These are phyloP conservation scores for Oryzaephilus surinamensis DNA, from an alignment of 1,140 invertebrate genomes.

Conservation along the genomic window DNA sequence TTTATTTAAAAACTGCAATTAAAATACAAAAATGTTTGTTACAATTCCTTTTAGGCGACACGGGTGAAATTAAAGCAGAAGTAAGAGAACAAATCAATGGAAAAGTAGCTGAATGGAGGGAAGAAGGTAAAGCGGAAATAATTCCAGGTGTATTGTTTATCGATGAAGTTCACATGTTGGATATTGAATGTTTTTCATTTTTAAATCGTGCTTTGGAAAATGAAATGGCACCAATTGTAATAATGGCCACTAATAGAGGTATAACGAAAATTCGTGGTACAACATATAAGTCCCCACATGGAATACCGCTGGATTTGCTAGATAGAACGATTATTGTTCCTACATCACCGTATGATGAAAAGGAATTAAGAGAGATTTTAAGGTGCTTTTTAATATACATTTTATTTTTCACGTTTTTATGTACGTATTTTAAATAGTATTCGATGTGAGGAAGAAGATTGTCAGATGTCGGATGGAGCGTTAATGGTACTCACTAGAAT, in stretches of 20 bases:
- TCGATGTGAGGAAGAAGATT: conserved; percentile 93
- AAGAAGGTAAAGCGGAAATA: conserved; percentile 98
- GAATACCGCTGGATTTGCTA: conserved; percentile 91
- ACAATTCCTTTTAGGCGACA: conserved; percentile 61
- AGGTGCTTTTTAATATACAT: too few relatives aligned
- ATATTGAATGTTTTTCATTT: conserved; percentile 98
- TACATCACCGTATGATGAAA: conserved; percentile 79
- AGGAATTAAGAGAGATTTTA: conserved; percentile 85
- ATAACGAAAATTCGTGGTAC: conserved; percentile 94
- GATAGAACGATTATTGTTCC: conserved; percentile 94
- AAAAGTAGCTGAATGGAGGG: conserved; percentile 97
- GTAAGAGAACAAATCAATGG: conserved; percentile 96
- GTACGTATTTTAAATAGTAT: conserved; percentile 26
- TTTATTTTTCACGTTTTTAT: too few relatives aligned
- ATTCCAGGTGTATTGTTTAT: conserved; percentile 91
- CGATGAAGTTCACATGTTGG: conserved; percentile 96
- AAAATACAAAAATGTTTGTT: conserved; percentile 3
- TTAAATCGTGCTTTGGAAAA: conserved; percentile 92
- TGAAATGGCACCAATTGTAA: conserved; percentile 94
- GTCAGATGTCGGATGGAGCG: conserved; percentile 88
- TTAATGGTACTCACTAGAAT: conserved; percentile 85
- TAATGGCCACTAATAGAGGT: conserved; percentile 98
- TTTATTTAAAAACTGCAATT: too few relatives aligned
- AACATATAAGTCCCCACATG: conserved; percentile 87
- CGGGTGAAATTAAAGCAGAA: conserved; percentile 97